phyloP scores from a whole-genome alignment of 1,140 invertebrate genomes.

The Camponotus vicinus region DNA sequence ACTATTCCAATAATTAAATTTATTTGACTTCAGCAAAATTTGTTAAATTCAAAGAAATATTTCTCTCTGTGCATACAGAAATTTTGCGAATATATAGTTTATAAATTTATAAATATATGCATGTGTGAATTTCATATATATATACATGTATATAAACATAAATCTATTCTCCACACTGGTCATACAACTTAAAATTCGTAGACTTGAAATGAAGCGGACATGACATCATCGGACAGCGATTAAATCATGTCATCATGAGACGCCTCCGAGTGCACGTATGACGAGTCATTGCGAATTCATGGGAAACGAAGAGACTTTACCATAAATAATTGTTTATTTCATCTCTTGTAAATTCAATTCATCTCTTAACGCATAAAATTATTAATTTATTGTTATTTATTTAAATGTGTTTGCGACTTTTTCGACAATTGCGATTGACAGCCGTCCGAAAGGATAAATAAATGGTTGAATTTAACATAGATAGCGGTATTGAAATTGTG shows the following conservation, averaged over 20 bases:
- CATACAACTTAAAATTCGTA: constrained; percentile 46
- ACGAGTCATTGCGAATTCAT: constrained; percentile 38
- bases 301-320: neutral
- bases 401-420: constrained; percentile 33
- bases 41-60: too few species aligned
- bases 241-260: constrained; percentile 67
- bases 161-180: constrained; percentile 25
- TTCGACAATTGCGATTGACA: constrained; percentile 15
- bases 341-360: constrained; percentile 18
- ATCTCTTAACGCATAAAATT: constrained; percentile 2
- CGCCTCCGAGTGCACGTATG: constrained; percentile 23
- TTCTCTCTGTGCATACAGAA: too few species aligned
- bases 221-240: constrained; percentile 65
- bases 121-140: neutral
- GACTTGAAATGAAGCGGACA: constrained; percentile 31
- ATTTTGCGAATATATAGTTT: too few species aligned
- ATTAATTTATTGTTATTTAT: constrained; percentile 16
- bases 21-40: too few species aligned
- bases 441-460: neutral
- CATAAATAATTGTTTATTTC: constrained; percentile 47
- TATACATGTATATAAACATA: constrained; percentile 29
- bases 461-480: neutral
- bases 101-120: too few species aligned
- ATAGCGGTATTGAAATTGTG: constrained; percentile 9
- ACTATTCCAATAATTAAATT: too few species aligned